Base-by-base conservation (phyloP, 2,888 invertebrate species). In the Allacma fusca region DNA sequence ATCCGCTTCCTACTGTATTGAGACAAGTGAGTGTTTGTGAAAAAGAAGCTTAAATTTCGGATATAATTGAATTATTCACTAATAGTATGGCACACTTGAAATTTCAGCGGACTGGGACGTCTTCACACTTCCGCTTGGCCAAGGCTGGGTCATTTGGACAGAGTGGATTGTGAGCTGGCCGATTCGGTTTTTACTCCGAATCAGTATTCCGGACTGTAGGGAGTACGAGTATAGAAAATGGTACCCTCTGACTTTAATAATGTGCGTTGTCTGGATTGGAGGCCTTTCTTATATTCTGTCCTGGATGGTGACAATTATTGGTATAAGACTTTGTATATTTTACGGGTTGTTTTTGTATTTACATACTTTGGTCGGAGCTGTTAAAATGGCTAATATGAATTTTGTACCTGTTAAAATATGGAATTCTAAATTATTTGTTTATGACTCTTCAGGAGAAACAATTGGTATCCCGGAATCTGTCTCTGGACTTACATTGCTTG, bases 261-360 rank as follows among this genome's bases (percentile, higher is more conserved):
- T 96, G 93, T 96, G 96, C 85, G 94, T 97, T 81, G 91, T 95
- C 70, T 97, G 97, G 96, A 95, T 97, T 84, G 96, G 95, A 74
- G 92, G 93, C 0, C 88, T 96, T 62, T 95, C 96, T 4, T 97
- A 97, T 86, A 90, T 96, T 2, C 94, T 96, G 44, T 96, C 96
- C 64, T 97, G 97, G 97, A 96, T 97, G 95, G 96, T 96, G 81
- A 93, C 96, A 76, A 92, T 95, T 82, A 94, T 96, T 84, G 96
- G 96, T 94, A 87, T 77, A 29, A 19, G 43, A 5, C 72, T 28
- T 34, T 12, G n/a, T 40, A 50, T 59, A 9, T 19, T 59, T 23
- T n/a, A 13, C n/a, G 9, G 7, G 16, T 7, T 59, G 57, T 5
- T n/a, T n/a, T n/a, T n/a, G n/a, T n/a, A n/a, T n/a, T n/a, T n/a